A percentile compares a stretch with the other conserved stretches of the same genome.
Conservation (phyloP, 2,888 invertebrate species). For the Ennomos erosarius region DNA sequence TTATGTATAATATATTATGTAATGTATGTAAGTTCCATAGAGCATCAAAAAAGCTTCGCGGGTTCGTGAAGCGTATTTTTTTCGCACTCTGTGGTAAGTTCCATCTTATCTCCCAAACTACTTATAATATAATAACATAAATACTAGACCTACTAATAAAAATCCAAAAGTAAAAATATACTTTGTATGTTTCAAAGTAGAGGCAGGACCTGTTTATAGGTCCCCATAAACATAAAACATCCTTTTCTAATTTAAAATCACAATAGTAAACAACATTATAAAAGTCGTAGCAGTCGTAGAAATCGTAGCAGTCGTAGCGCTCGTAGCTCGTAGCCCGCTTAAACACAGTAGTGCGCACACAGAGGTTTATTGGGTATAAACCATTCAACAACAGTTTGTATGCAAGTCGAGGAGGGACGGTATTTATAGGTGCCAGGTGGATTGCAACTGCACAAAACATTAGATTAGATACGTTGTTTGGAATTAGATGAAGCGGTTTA, state of each 20-base stretch:
- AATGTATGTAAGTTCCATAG: too few species aligned
- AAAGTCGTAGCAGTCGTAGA: slow-evolving; percentile 30
- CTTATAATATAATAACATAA: too few species aligned
- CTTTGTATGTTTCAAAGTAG: too few species aligned
- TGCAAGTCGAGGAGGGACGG: slow-evolving; percentile 24
- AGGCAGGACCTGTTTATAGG: background rate
- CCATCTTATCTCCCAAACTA: too few species aligned
- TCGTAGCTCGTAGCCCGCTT: slow-evolving; percentile 9
- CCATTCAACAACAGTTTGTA: slow-evolving; percentile 36
- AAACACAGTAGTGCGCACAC: slow-evolving; percentile 29
- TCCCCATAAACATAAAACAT: slow-evolving; percentile 25
- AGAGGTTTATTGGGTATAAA: slow-evolving; percentile 34
- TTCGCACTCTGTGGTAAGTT: too few species aligned
- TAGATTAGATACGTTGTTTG: slow-evolving; percentile 28
- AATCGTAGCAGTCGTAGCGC: slow-evolving; percentile 11
- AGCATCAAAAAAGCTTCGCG: too few species aligned
- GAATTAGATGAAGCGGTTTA: slow-evolving; percentile 21
- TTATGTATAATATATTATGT: too few species aligned
- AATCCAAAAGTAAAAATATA: too few species aligned
- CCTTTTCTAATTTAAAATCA: slow-evolving; percentile 37
- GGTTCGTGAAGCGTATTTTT: too few species aligned
- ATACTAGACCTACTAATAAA: too few species aligned
- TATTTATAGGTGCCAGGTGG: slow-evolving; percentile 37
- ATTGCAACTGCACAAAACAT: slow-evolving; percentile 29
- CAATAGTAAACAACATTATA: slow-evolving; percentile 40